Evolutionary conservation across 2,113 vertebrate genomes (phyloP).

Genomic region (Malaclemys terrapin): DNA sequence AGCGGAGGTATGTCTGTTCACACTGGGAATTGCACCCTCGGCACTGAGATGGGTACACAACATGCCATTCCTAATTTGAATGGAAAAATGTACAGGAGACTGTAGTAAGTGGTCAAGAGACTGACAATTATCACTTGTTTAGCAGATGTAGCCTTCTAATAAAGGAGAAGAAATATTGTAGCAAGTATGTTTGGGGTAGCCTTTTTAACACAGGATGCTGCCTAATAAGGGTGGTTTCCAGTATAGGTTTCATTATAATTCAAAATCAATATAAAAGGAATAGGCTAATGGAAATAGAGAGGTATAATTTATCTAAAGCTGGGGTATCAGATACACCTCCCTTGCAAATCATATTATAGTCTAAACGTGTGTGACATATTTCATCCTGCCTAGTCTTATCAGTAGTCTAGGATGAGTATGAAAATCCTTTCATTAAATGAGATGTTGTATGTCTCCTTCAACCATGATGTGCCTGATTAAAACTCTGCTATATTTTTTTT

Average conservation of each 20-base stretch:
- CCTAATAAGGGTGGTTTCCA: background rate
- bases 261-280: background rate
- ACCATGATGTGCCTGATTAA: slow-evolving; percentile 44
- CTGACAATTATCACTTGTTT: background rate
- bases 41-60: background rate
- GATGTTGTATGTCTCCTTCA: slow-evolving; percentile 22
- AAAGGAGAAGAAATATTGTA: background rate
- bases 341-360: slow-evolving; percentile 15
- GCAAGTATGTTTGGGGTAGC: background rate
- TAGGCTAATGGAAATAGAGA: background rate
- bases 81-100: background rate
- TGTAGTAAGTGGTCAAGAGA: background rate
- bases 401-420: background rate
- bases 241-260: background rate
- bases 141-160: background rate
- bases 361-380: slow-evolving; percentile 16
- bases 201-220: background rate
- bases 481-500: background rate
- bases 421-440: slow-evolving; percentile 43
- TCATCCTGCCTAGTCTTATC: background rate
- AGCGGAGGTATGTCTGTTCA: background rate
- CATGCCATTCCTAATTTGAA: slow-evolving; percentile 29
- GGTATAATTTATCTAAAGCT: background rate
- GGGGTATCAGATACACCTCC: background rate
- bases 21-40: background rate